phyloP scores from a whole-genome alignment of 2,113 vertebrate species.

The Epinephelus lanceolatus region DNA sequence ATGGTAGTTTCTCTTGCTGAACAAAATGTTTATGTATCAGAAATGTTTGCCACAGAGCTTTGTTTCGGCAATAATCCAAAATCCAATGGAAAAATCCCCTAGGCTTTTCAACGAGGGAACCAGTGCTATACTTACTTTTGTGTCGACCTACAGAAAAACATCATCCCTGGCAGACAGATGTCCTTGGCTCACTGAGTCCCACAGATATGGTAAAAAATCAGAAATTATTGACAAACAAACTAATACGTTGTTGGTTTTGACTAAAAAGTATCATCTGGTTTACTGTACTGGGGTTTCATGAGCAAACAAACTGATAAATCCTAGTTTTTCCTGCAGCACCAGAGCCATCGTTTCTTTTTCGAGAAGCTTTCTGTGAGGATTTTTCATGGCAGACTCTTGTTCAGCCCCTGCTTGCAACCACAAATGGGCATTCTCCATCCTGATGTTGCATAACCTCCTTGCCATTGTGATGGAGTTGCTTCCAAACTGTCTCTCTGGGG shows the following conservation, averaged over 20 bases:
- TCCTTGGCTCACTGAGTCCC: not conserved
- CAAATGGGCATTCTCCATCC: slow-evolving; percentile 65
- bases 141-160: too few relatives aligned
- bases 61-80: too few relatives aligned
- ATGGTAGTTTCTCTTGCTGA: too few relatives aligned
- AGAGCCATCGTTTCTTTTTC: slow-evolving; percentile 8
- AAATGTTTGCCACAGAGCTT: too few relatives aligned
- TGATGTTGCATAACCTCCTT: slow-evolving; percentile 76
- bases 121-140: too few relatives aligned
- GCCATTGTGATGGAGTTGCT: slow-evolving; percentile 70
- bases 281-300: not conserved
- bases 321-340: slow-evolving; percentile 45
- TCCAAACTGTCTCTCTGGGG: slow-evolving; percentile 65
- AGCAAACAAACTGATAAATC: slow-evolving; percentile 40
- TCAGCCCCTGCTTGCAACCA: slow-evolving; percentile 57
- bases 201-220: not conserved
- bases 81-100: too few relatives aligned
- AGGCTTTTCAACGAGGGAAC: too few relatives aligned
- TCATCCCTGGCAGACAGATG: too few relatives aligned
- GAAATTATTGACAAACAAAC: not conserved
- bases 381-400: slow-evolving; percentile 64
- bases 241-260: not conserved
- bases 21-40: too few relatives aligned
- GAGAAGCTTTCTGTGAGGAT: slow-evolving; percentile 50
- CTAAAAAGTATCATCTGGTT: not conserved